Conservation (phyloP, 2,113 vertebrate genomes). For the Jaculus jaculus region DNA sequence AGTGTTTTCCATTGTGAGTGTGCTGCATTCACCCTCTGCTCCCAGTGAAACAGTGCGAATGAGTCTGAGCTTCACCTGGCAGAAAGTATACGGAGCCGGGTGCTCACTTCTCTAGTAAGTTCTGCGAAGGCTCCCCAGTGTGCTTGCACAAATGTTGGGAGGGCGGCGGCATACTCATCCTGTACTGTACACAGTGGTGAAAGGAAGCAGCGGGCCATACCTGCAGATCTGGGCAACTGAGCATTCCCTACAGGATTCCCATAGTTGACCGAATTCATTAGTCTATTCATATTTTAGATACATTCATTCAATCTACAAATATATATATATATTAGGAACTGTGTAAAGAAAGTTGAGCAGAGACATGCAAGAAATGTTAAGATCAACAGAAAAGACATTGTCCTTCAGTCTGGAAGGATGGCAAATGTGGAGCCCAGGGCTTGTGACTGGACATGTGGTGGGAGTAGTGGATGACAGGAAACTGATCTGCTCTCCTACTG, state of each 20-base stretch:
- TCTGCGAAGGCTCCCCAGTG: neutral
- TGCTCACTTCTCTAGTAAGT: neutral
- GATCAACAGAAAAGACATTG: conserved; percentile 36
- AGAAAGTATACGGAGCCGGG: conserved; percentile 34
- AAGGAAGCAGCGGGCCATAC: conserved; percentile 39
- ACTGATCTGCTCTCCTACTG: neutral
- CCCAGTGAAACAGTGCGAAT: conserved; percentile 3
- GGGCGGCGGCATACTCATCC: conserved; percentile 58
- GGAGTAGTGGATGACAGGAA: neutral
- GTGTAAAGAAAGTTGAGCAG: conserved; percentile 16
- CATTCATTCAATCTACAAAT: conserved; percentile 60
- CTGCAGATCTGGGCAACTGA: conserved; percentile 16
- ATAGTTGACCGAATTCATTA: conserved; percentile 82
- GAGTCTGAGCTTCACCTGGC: neutral
- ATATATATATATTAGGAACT: conserved; percentile 43
- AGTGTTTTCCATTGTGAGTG: neutral
- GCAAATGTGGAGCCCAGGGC: neutral
- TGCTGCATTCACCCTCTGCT: neutral
- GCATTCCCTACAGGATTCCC: conserved; percentile 75
- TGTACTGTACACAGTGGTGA: neutral
- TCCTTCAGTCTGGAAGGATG: conserved; percentile 7
- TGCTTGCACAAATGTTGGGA: conserved; percentile 7
- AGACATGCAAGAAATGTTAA: conserved; percentile 53
- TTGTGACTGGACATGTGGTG: neutral
- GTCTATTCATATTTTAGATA: conserved; percentile 73